Base-by-base conservation (phyloP, 2,113 vertebrate genomes). In the Brienomyrus longianalis region DNA sequence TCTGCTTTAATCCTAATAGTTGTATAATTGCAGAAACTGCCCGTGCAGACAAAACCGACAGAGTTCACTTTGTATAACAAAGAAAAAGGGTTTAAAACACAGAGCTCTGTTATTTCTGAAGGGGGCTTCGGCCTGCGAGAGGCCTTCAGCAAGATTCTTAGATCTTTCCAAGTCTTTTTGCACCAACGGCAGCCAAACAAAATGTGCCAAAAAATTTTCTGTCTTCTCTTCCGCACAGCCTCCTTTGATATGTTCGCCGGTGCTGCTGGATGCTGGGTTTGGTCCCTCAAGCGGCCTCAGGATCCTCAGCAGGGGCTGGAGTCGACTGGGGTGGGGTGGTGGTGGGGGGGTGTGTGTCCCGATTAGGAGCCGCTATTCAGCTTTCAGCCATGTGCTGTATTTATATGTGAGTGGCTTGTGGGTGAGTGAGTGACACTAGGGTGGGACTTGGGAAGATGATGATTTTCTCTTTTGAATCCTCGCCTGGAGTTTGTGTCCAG, bases 1-100 rank as follows among this genome's bases (percentile, higher is more conserved):
- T 92, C 91, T 47, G 88, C 47, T 89, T 77, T 93, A 92, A 94
- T 93, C 91, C 92, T 92, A 89, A 92, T 90, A 91, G 91, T 88
- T 86, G 88, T 84, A 89, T 92, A 91, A 92, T 93, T 93, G 91
- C 83, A 83, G 88, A 74, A 88, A 86, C 83, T 19, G 43, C 54
- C 87, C n/a, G 45, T 74, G 23, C 80, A 83, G 87, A 70, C 43
- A 88, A 50, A 80, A 59, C 70, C 54, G 19, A 85, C 5, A 3
- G 52, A 83, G 47, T 59, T n/a, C 43, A 50, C 83, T 90, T 54
- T 11, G 56, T 74, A 43, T 70, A 90, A 54, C 31, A 59, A 88
- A 88, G 86, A 31, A 47, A 70, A 90, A 83, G 43, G 62, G 70
- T 89, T 89, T 48, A 89, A 56, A 90, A 86, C 31, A n/a, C 70